Conservation (phyloP, 2,888 invertebrate species). For the Ormyrus thymus region DNA sequence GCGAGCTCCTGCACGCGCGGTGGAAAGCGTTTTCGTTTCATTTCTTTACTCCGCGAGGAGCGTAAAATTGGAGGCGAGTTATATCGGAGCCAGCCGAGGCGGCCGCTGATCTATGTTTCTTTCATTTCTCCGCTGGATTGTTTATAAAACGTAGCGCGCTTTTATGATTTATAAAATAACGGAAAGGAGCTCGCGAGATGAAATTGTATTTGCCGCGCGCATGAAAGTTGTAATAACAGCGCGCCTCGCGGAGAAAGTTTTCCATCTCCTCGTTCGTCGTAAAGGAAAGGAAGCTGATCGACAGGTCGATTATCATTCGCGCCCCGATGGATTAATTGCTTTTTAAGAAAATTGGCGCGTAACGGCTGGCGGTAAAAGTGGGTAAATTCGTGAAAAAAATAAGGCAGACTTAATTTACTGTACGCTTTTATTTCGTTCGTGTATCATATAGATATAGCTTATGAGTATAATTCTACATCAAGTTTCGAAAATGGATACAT, state of each 20-base stretch:
- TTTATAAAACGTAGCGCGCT: constrained; percentile 28
- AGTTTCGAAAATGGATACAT: constrained; percentile 75
- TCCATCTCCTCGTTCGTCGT: too few species aligned
- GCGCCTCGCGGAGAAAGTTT: not conserved
- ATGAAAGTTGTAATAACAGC: not conserved
- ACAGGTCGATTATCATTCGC: too few species aligned
- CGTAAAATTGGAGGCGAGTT: constrained; percentile 68
- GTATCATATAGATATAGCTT: constrained; percentile 75
- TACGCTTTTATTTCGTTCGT: constrained; percentile 75
- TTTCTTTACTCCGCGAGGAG: constrained; percentile 69
- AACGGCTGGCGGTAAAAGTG: too few species aligned
- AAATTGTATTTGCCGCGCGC: constrained; percentile 9
- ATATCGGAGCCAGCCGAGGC: not conserved
- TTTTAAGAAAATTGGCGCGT: too few species aligned
- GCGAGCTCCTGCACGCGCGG: constrained; percentile 58
- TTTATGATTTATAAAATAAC: constrained; percentile 32
- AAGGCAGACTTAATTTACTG: constrained; percentile 66
- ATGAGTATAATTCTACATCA: constrained; percentile 75
- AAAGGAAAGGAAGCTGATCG: too few species aligned
- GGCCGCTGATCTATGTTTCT: constrained; percentile 35
- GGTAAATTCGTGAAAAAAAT: constrained; percentile 37
- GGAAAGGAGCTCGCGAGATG: constrained; percentile 3
- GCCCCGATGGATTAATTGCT: too few species aligned
- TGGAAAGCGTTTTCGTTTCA: constrained; percentile 70
- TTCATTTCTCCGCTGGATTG: constrained; percentile 31